Evolutionary conservation across 2,113 vertebrate species (phyloP).

Genomic region (Sclerurus mexicanus): DNA sequence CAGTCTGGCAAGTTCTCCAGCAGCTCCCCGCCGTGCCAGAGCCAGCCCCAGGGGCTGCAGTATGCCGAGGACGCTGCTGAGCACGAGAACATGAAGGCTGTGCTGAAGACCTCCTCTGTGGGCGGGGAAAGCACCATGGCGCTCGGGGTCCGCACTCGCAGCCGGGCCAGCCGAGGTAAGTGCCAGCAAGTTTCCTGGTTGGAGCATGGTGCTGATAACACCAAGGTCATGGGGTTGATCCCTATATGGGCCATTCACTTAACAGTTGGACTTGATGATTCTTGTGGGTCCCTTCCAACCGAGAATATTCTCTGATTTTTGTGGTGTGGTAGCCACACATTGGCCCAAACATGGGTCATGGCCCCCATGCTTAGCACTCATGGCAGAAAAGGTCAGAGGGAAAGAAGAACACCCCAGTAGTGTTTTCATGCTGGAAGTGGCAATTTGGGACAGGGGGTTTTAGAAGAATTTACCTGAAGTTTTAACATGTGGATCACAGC

Average conservation of each 20-base stretch:
- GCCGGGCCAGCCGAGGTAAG: slow-evolving; percentile 81
- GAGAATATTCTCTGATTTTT: neutral
- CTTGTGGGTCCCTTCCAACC: neutral
- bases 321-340: fast-evolving
- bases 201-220: neutral
- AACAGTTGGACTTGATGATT: neutral
- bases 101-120: slow-evolving; percentile 80
- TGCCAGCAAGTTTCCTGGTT: neutral
- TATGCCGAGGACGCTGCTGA: slow-evolving; percentile 86
- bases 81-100: slow-evolving; percentile 96
- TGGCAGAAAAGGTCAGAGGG: neutral
- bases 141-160: slow-evolving; percentile 85
- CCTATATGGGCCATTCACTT: neutral
- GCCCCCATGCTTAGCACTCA: fast-evolving
- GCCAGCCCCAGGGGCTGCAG: slow-evolving; percentile 81
- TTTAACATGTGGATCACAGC: neutral
- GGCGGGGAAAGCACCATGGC: slow-evolving; percentile 69
- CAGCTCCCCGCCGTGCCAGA: slow-evolving; percentile 66
- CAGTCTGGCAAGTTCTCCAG: slow-evolving; percentile 91
- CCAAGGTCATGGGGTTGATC: neutral
- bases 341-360: fast-evolving
- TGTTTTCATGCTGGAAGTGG: neutral
- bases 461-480: neutral
- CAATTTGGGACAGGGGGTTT: neutral
- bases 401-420: neutral